These are phyloP conservation scores for Cosmia trapezina DNA, from an alignment of 2,888 invertebrate genomes.

Conservation along the genomic window DNA sequence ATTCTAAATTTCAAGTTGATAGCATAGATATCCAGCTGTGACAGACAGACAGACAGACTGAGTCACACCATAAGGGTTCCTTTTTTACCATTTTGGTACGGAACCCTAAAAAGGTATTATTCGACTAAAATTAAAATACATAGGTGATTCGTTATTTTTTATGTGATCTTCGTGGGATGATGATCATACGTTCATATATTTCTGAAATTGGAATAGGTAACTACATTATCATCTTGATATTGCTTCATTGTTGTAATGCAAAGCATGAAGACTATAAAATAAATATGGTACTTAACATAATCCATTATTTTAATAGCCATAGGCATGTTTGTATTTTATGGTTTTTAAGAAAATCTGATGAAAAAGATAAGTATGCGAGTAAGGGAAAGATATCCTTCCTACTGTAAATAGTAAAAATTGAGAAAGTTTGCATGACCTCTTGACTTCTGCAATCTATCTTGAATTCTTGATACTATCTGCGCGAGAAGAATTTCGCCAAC, in stretches of 20 bases:
- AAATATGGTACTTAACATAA: slow-evolving; percentile 5
- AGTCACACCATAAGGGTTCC: no score
- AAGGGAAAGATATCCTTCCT: background rate
- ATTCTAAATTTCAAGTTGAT: no score
- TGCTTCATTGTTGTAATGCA: slow-evolving; percentile 43
- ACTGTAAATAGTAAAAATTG: background rate
- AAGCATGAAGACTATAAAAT: slow-evolving; percentile 24
- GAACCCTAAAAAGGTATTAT: no score
- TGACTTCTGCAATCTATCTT: slow-evolving; percentile 11
- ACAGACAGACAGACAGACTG: no score
- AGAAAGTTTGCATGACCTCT: slow-evolving; percentile 37
- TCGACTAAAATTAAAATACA: no score
- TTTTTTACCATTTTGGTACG: no score
- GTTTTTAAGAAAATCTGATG: slow-evolving; percentile 15
- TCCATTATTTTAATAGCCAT: slow-evolving; percentile 9
- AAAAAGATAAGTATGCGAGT: slow-evolving; percentile 11
- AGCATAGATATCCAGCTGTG: no score
- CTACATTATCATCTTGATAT: slow-evolving; percentile 19
- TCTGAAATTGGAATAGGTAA: slow-evolving; percentile 21
- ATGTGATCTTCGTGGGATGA: background rate
- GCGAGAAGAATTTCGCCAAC: slow-evolving; percentile 10
- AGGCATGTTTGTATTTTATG: background rate
- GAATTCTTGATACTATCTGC: slow-evolving; percentile 6
- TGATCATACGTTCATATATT: background rate
- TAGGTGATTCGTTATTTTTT: background rate